phyloP scores from a whole-genome alignment of 2,113 vertebrate species.

The Chitala chitala region DNA sequence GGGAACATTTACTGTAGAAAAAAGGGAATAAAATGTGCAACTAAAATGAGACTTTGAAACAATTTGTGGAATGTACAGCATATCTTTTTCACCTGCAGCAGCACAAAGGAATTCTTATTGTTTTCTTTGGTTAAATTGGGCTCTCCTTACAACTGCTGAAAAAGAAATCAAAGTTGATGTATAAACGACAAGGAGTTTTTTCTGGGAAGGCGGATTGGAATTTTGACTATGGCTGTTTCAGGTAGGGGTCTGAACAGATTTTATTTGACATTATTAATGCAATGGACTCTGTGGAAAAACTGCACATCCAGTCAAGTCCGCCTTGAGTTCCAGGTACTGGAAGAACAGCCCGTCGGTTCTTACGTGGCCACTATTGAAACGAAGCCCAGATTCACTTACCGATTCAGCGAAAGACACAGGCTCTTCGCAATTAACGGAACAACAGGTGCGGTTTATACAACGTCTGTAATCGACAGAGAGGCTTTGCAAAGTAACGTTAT shows the following conservation, averaged over 20 bases:
- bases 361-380: constrained; percentile 88
- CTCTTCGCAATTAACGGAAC: constrained; percentile 85
- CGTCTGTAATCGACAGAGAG: constrained; percentile 85
- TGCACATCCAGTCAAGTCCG: constrained; percentile 73
- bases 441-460: constrained; percentile 82
- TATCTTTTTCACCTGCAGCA: constrained; percentile 20
- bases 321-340: constrained; percentile 86
- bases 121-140: constrained; percentile 30
- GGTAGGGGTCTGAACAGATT: constrained; percentile 49
- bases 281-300: constrained; percentile 58
- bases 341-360: constrained; percentile 86
- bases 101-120: constrained; percentile 26
- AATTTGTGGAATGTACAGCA: constrained; percentile 6
- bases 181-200: constrained; percentile 45
- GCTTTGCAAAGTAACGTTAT: constrained; percentile 79
- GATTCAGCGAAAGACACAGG: constrained; percentile 87
- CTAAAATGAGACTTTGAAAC: neutral
- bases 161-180: constrained; percentile 48
- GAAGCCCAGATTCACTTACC: constrained; percentile 84
- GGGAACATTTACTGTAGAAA: neutral
- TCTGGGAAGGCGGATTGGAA: constrained; percentile 46
- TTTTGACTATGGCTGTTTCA: constrained; percentile 55
- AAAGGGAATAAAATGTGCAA: neutral
- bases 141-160: constrained; percentile 39
- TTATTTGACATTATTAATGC: constrained; percentile 49